phyloP scores from a whole-genome alignment of 2,797 vertebrate genomes.

The Coreius guichenoti region DNA sequence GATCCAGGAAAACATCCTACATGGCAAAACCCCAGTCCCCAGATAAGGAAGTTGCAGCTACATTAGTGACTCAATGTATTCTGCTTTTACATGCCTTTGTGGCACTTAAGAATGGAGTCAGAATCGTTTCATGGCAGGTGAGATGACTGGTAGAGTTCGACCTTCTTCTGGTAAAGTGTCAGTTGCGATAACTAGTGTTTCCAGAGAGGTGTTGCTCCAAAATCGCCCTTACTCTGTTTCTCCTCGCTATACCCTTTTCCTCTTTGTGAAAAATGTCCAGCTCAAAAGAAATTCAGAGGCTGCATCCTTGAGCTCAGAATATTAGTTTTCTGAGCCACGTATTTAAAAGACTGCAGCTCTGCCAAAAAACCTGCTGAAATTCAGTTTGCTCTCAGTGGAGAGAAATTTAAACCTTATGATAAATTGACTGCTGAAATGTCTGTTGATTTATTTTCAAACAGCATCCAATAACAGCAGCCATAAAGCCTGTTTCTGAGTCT shows the following conservation, averaged over 20 bases:
- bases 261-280: slow-evolving; percentile 25
- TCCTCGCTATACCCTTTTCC: neutral
- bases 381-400: slow-evolving; percentile 31
- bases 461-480: slow-evolving; percentile 41
- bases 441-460: slow-evolving; percentile 38
- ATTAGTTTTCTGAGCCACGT: slow-evolving; percentile 1
- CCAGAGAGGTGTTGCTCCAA: slow-evolving; percentile 42
- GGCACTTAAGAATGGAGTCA: slow-evolving; percentile 24
- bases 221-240: slow-evolving; percentile 44
- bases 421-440: slow-evolving; percentile 45
- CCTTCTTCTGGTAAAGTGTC: slow-evolving; percentile 30
- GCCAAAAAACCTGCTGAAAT: slow-evolving; percentile 36
- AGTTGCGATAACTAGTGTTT: slow-evolving; percentile 48
- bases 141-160: slow-evolving; percentile 49
- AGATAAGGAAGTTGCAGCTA: neutral
- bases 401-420: slow-evolving; percentile 30
- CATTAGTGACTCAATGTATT: neutral
- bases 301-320: slow-evolving; percentile 34
- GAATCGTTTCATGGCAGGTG: slow-evolving; percentile 23
- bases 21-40: neutral
- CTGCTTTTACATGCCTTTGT: neutral
- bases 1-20: neutral
- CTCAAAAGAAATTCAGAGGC: slow-evolving; percentile 1
- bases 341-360: slow-evolving; percentile 25
- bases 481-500: slow-evolving; percentile 9